phyloP scores from a whole-genome alignment of 2,888 invertebrate species.

The Drosophila helvetica region DNA sequence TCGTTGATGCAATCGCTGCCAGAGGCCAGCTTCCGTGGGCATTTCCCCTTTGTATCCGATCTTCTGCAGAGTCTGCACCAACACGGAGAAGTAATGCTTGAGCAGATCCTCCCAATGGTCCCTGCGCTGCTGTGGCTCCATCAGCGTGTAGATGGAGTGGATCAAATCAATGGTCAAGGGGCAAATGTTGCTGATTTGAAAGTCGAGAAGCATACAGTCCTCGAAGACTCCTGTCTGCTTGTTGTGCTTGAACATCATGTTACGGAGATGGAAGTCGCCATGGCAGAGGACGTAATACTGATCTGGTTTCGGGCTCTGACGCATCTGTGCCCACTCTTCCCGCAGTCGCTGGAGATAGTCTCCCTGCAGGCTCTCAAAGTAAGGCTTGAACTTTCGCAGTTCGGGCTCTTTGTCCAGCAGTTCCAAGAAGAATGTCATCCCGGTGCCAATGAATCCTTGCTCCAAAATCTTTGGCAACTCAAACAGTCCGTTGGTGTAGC shows the following conservation, averaged over 20 bases:
- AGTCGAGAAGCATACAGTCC: conserved; percentile 75
- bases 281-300: conserved; percentile 70
- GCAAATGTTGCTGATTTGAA: conserved; percentile 65
- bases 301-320: conserved; percentile 44
- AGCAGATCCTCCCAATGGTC: conserved; percentile 58
- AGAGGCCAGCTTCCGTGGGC: conserved; percentile 60
- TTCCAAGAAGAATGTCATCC: conserved; percentile 55
- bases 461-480: conserved; percentile 49
- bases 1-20: conserved; percentile 48
- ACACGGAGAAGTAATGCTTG: conserved; percentile 63
- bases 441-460: conserved; percentile 44
- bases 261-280: conserved; percentile 78
- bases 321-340: conserved; percentile 22
- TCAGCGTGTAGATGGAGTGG: conserved; percentile 67
- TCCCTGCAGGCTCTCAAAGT: conserved; percentile 51
- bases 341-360: conserved; percentile 24
- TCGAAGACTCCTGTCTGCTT: conserved; percentile 31
- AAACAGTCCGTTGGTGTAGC: conserved; percentile 79
- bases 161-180: conserved; percentile 64
- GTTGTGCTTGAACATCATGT: conserved; percentile 71
- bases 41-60: conserved; percentile 59
- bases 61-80: conserved; percentile 57
- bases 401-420: conserved; percentile 50
- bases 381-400: conserved; percentile 42
- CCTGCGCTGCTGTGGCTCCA: conserved; percentile 53